Evolutionary conservation across 1,140 invertebrate genomes (phyloP).

Genomic region (Aphis craccivora): DNA sequence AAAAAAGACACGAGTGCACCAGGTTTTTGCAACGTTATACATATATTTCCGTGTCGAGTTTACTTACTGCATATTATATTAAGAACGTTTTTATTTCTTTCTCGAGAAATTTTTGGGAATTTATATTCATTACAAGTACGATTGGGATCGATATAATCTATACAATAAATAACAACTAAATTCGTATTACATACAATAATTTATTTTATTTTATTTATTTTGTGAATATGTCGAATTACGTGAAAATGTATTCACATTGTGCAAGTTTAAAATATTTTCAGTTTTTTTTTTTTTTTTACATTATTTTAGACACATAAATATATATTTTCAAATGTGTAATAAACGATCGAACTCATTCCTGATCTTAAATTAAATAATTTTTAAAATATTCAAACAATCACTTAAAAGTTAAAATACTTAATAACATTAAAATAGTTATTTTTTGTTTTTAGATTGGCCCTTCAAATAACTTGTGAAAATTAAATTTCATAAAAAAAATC

Average conservation of each 20-base stretch:
- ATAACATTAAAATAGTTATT: not conserved
- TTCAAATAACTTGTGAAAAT: not conserved
- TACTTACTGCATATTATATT: not conserved
- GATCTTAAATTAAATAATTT: not conserved
- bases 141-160: not conserved
- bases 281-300: not conserved
- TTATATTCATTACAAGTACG: not conserved
- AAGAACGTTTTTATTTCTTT: not conserved
- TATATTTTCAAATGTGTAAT: not conserved
- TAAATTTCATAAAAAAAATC: not conserved
- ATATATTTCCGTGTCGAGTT: not conserved
- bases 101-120: not conserved
- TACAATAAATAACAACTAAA: not conserved
- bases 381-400: not conserved
- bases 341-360: not conserved
- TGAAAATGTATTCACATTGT: not conserved
- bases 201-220: not conserved
- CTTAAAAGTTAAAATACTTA: not conserved
- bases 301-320: not conserved
- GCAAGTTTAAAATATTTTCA: not conserved
- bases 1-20: not conserved
- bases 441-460: not conserved
- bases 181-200: not conserved
- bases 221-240: not conserved
- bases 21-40: not conserved